Evolutionary conservation across 2,797 vertebrate genomes (phyloP), one percentile per base, ranked within the genome.

Genomic region (Acipenser oxyrinchus): DNA sequence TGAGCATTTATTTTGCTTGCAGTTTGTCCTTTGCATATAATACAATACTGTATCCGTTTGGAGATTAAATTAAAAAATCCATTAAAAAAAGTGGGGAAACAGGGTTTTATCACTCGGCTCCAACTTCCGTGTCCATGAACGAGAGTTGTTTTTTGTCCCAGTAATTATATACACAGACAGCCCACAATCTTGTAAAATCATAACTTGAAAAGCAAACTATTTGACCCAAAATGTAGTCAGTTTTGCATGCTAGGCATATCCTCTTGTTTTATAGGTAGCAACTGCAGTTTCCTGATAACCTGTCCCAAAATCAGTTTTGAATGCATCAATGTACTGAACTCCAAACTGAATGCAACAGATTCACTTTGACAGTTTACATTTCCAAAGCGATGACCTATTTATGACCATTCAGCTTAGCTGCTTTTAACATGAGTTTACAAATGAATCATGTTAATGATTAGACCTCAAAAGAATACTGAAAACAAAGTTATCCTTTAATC

Each of bases 21-120:
- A 37, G 37, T 37, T 68, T 64, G 37, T 64, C 70, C 74, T 69
- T 76, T 71, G 49, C 76, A 68, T 75, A 62, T 58, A 68, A 70
- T 70, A 80, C 77, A 85, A 86, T 83, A 83, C 83, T 83, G 81
- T 77, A 82, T 74, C 74, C 63, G 76, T 76, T 76, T 72, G 74
- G 74, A 76, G 68, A 75, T 76, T 67, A 61, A 66, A 75, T 76
- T 65, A 67, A 50, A 76, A 70, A 68, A 71, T 65, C 67, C 67
- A 71, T 70, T 50, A 67, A 66, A 69, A 78, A 78, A 23, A 3
- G 66, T 63, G 71, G 60, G 52, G 68, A 69, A 72, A 64, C 72
- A 68, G 74, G 70, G 68, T 70, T 58, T 51, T 64, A 58, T 59
- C 71, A 68, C 63, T 73, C 64, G 62, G 71, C 74, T 71, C 48